Evolutionary conservation across 2,113 vertebrate species (phyloP), one percentile per base, ranked within the genome.

Genomic region (Protobothrops mucrosquamatus): DNA sequence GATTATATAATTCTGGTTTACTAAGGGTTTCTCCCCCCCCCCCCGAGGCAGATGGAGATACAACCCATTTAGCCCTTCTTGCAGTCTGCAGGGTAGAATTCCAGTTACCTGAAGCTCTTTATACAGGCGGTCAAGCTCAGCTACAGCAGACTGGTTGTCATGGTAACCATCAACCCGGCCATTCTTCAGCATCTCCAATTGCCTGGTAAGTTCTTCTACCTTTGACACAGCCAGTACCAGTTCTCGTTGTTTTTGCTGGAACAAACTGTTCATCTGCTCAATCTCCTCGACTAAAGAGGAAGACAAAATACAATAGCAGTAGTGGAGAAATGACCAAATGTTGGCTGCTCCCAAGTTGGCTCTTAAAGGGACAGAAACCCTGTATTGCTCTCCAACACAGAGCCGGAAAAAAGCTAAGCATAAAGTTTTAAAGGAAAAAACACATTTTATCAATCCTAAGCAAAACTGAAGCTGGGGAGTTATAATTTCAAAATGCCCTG

Each of bases 241-340:
- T 96, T 99, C 99, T 91, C 98, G 98, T 97, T 99, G 99, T 96
- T 99, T 99, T 94, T 99, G 99, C 98, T 99, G 99, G 97, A 99
- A 99, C 96, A 99, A 96, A 94, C 98, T 99, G 97, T 99, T 99
- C 99, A 99, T 99, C 97, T 99, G 99, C 90, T 99, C 99, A 43
- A 99, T 99, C 96, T 99, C 99, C 93, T 99, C 99, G 97, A 99
- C 99, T 99, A 95, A 26, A 96, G 23, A 56, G 93, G 91, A 93
- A 51, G 54, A 96, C 91, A 90, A 43, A 95, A 93, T 94, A 97
- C 87, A 96, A 96, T 94, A 95, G 96, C 94, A 92, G 91, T 96
- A 15, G 94, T 94, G 96, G 95, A 97, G 95, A 93, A 95, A 95
- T 92, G 85, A 95, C 85, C 4, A 39, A 93, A 95, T 93, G 93